These are phyloP conservation scores for Phaethornis superciliosus DNA, from an alignment of 2,113 vertebrate genomes.

Conservation along the genomic window DNA sequence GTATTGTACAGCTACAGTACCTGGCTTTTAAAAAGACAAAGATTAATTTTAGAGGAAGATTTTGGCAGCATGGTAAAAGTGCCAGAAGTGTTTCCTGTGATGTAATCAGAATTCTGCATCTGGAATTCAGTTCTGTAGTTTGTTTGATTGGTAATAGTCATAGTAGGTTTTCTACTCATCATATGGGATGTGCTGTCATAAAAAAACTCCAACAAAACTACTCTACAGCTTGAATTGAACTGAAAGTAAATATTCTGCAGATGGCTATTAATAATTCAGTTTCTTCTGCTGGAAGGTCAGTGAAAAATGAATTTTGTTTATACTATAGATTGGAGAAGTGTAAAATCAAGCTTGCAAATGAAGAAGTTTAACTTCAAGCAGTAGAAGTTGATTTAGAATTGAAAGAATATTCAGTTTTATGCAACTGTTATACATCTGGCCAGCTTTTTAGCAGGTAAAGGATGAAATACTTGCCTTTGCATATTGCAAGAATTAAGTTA, in stretches of 20 bases:
- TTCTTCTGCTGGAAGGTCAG: neutral
- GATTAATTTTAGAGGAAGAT: neutral
- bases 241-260: neutral
- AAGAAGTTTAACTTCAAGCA: neutral
- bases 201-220: neutral
- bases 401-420: neutral
- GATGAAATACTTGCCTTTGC: neutral
- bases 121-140: neutral
- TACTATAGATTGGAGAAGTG: neutral
- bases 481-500: neutral
- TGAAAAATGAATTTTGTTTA: neutral
- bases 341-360: neutral
- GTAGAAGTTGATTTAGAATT: neutral
- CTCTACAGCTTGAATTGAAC: neutral
- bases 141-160: neutral
- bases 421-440: neutral
- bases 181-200: fast-evolving
- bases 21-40: neutral
- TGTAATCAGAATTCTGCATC: neutral
- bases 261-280: neutral
- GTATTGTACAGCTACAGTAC: neutral
- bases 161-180: neutral
- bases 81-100: neutral
- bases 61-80: neutral
- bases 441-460: neutral